These are phyloP conservation scores for Lasaia peninsularis DNA, from an alignment of 1,140 invertebrate genomes.

Conservation along the genomic window DNA sequence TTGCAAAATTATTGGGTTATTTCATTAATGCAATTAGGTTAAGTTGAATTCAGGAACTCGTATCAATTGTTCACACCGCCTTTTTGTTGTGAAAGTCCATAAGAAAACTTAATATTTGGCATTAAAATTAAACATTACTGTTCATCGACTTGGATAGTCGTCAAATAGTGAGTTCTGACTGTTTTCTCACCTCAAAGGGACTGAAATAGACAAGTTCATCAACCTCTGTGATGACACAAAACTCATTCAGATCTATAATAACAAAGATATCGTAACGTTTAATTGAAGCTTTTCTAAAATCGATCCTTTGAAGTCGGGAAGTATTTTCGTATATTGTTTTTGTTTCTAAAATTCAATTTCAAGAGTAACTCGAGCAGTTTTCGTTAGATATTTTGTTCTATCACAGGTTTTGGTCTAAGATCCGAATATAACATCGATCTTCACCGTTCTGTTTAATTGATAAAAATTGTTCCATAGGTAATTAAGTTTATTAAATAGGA, in stretches of 20 bases:
- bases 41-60: no score
- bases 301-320: neutral
- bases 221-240: constrained; percentile 19
- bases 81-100: no score
- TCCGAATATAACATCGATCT: no score
- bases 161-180: constrained; percentile 24
- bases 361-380: no score
- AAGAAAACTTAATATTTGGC: neutral
- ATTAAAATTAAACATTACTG: neutral
- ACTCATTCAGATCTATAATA: constrained; percentile 26
- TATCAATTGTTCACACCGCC: no score
- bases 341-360: neutral
- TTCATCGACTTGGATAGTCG: constrained; percentile 17
- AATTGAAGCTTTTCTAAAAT: neutral
- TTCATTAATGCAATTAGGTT: no score
- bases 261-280: neutral
- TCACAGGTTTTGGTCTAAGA: no score
- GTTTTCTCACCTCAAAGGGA: constrained; percentile 45
- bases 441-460: no score
- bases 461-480: no score
- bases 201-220: constrained; percentile 44
- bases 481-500: no score
- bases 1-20: no score
- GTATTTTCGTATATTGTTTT: constrained; percentile 4
- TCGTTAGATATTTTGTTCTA: no score